Evolutionary conservation across 2,888 invertebrate genomes (phyloP).

Genomic region (Mayetiola destructor): DNA sequence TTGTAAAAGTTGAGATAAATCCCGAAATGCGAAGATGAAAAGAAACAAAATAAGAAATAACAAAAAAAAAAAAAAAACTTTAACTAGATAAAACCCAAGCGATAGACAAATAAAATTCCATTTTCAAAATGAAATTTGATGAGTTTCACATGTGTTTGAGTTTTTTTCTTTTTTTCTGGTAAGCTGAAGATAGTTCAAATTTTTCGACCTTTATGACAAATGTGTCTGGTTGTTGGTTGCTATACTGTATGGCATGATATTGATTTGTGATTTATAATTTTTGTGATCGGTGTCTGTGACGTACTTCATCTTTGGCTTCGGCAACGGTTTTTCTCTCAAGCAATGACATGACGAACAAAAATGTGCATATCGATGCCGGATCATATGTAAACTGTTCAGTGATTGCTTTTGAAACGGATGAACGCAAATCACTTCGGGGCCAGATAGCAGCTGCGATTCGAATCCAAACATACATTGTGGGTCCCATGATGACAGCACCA

Average conservation of each 20-base stretch:
- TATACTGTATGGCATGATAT: too few relatives aligned
- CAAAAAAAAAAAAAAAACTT: neutral
- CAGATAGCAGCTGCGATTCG: constrained; percentile 41
- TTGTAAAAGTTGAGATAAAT: too few relatives aligned
- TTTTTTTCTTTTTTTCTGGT: neutral
- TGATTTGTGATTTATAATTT: too few relatives aligned
- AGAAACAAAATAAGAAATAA: neutral
- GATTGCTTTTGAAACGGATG: constrained; percentile 34
- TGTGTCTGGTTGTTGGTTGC: too few relatives aligned
- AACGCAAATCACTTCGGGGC: constrained; percentile 32
- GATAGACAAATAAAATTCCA: constrained; percentile 15
- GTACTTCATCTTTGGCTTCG: constrained; percentile 39
- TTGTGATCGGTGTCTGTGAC: too few relatives aligned
- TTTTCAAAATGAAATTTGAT: neutral
- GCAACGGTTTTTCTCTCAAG: constrained; percentile 39
- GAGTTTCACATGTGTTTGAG: neutral
- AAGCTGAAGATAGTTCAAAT: too few relatives aligned
- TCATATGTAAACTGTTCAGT: constrained; percentile 46
- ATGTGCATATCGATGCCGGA: constrained; percentile 42
- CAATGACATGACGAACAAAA: constrained; percentile 44
- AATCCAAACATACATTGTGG: constrained; percentile 51
- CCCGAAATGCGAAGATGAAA: neutral
- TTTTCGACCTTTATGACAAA: too few relatives aligned
- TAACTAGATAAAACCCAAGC: neutral
- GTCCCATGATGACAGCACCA: constrained; percentile 50